Evolutionary conservation across 2,888 invertebrate species (phyloP), one percentile per base, ranked within the genome.

Genomic region (Euspilapteryx auroguttella): DNA sequence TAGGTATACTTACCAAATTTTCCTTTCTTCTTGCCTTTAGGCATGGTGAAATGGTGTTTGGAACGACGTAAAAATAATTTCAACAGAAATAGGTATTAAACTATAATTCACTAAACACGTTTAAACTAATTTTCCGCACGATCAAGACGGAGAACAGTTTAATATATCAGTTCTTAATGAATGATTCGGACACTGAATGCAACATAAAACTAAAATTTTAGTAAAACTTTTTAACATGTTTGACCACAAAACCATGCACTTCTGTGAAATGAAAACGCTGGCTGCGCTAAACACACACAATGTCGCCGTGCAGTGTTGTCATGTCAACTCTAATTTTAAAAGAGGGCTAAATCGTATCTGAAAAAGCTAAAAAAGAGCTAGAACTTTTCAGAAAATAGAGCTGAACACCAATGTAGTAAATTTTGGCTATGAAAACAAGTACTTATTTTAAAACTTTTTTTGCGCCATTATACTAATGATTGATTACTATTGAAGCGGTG

Each of bases 71-170:
- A 10, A 38, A 47, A 49, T 37, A 47, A 21, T 26, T 13, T 28
- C 43, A 40, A 76, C 71, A 73, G 54, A 58, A n/a, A 69, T 65
- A 77, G 78, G 69, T 71, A 63, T 61, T 69, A 73, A 58, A 64
- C 63, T 66, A 75, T 76, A 79, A 80, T 65, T 68, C 68, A 69
- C 73, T 73, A 73, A 44, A 12, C 5, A 12, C 24, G 8, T 24
- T 23, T 47, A 61, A 53, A 46, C 71, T 73, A 73, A 45, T 47
- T 56, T 62, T 52, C 49, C 69, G 68, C 73, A 64, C 76, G 80
- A 87, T 87, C 87, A 87, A 84, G 86, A 87, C 63, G 85, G 85
- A 78, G 83, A 81, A 85, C 81, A 82, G 82, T 85, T 85, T 57
- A 78, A 71, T 81, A 81, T 81, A 79, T 77, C 80, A 78, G 82